These are phyloP conservation scores for Pseudochaenichthys georgianus DNA, from an alignment of 2,797 vertebrate genomes.

Conservation along the genomic window DNA sequence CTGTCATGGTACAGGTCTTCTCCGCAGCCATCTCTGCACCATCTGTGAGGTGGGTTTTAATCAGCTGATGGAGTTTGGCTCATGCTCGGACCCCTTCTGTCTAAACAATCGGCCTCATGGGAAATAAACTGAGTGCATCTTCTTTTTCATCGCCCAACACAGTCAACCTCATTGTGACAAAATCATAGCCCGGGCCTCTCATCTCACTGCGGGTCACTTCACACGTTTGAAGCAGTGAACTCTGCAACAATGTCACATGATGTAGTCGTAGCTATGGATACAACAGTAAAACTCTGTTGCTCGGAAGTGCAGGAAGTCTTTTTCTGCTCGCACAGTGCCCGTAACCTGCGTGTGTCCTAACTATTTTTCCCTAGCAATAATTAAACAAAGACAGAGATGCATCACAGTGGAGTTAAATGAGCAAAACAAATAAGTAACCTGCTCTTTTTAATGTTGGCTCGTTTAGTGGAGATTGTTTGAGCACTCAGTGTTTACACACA, in stretches of 20 bases:
- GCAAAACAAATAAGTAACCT: not conserved
- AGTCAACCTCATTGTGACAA: conserved; percentile 10
- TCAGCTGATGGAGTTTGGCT: conserved; percentile 35
- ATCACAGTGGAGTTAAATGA: not conserved
- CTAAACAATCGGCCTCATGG: conserved; percentile 4
- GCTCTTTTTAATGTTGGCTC: not conserved
- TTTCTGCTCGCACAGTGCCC: conserved; percentile 5
- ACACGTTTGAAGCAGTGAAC: conserved; percentile 46
- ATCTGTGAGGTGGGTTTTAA: conserved; percentile 65
- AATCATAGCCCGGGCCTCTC: conserved; percentile 35
- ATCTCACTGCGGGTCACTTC: conserved; percentile 42
- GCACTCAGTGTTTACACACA: conserved; percentile 27
- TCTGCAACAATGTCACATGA: conserved; percentile 54
- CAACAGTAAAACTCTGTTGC: conserved; percentile 30
- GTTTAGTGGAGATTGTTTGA: conserved; percentile 1
- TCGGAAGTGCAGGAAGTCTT: conserved; percentile 45
- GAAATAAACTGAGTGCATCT: not conserved
- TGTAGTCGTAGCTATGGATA: conserved; percentile 53
- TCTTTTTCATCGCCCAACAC: not conserved
- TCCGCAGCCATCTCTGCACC: conserved; percentile 51
- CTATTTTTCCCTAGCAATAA: not conserved
- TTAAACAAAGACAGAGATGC: not conserved
- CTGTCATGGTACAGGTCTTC: conserved; percentile 45
- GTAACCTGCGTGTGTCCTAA: conserved; percentile 1
- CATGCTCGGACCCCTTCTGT: conserved; percentile 19